phyloP scores from a whole-genome alignment of 2,113 vertebrate genomes.

The Himantopus leucocephalus region DNA sequence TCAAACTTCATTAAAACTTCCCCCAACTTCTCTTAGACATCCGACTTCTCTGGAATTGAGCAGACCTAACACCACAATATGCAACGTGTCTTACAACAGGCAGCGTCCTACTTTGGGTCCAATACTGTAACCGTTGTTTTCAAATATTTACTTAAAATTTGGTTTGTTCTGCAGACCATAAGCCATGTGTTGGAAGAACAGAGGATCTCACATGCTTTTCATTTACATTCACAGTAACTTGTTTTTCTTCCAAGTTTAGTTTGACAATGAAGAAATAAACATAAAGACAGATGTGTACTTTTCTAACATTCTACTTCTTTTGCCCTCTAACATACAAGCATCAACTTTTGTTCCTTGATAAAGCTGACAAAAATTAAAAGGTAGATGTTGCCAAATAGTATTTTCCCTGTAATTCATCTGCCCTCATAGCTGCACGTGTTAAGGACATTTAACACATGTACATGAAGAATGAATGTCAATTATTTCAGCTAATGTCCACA shows the following conservation, averaged over 20 bases:
- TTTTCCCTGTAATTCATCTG: neutral
- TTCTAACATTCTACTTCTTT: neutral
- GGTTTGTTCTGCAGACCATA: neutral
- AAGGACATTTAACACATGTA: fast-evolving
- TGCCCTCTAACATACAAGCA: neutral
- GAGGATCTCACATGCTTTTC: neutral
- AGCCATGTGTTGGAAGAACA: neutral
- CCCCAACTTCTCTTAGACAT: neutral
- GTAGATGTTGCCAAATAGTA: neutral
- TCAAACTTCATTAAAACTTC: neutral
- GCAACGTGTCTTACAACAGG: neutral
- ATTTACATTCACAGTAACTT: neutral
- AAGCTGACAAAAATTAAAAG: neutral
- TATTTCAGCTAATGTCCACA: neutral
- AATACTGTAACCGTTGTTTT: neutral
- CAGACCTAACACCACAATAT: neutral
- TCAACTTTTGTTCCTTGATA: neutral
- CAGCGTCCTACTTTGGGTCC: neutral
- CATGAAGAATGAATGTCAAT: neutral
- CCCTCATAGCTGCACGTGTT: neutral
- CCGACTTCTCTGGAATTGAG: neutral
- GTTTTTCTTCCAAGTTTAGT: neutral
- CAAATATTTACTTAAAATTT: neutral
- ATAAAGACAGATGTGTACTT: neutral
- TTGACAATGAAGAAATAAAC: neutral